These are phyloP conservation scores for Macrophya annulata DNA, from an alignment of 2,888 invertebrate species.

Conservation along the genomic window DNA sequence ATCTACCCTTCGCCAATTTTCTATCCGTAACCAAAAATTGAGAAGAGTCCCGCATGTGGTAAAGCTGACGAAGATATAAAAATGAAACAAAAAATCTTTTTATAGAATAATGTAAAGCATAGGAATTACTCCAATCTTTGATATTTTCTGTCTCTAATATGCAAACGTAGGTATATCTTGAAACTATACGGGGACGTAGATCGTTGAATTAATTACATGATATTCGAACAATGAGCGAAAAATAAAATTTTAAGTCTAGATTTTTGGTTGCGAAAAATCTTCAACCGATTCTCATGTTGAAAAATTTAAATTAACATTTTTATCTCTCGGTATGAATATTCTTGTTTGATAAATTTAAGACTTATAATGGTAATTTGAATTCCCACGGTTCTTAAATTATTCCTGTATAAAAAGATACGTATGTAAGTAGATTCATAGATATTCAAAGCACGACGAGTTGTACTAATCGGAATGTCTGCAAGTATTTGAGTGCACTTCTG, in stretches of 20 bases:
- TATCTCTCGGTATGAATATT: not conserved
- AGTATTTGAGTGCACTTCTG: conserved; percentile 11
- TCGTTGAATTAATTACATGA: too few relatives aligned
- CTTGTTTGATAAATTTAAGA: not conserved
- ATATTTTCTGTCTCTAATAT: too few relatives aligned
- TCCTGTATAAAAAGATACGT: not conserved
- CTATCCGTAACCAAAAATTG: conserved; percentile 21
- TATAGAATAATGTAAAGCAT: not conserved
- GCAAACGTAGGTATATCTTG: too few relatives aligned
- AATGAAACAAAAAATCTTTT: not conserved
- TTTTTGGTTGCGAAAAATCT: too few relatives aligned
- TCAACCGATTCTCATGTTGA: not conserved
- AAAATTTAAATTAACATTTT: not conserved
- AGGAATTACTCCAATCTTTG: too few relatives aligned
- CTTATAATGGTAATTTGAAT: too few relatives aligned
- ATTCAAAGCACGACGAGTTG: not conserved
- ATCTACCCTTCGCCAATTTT: conserved; percentile 44
- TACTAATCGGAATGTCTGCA: conserved; percentile 15
- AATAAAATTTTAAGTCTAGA: too few relatives aligned
- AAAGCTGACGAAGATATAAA: not conserved
- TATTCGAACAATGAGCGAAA: too few relatives aligned
- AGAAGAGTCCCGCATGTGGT: not conserved
- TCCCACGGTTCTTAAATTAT: not conserved
- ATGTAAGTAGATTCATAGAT: conserved; percentile 1
- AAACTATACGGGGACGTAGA: too few relatives aligned